A percentile compares a stretch with the other conserved stretches of the same genome.
These are phyloP conservation scores for Lota lota DNA, from an alignment of 2,113 vertebrate species.

Conservation along the genomic window DNA sequence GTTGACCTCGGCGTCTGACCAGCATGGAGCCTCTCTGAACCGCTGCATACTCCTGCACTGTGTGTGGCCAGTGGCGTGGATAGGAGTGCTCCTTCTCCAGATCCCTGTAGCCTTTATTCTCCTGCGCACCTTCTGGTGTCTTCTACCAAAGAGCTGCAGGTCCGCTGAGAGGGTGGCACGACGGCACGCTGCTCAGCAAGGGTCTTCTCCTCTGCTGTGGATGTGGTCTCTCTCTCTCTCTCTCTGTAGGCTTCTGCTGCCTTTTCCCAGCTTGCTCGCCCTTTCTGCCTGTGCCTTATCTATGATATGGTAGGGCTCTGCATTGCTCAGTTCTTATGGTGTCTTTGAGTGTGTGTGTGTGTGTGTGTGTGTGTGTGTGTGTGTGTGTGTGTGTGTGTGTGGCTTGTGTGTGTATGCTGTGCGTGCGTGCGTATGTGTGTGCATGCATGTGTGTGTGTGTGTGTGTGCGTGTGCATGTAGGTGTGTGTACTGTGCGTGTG, in stretches of 20 bases:
- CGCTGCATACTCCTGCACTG: conserved; percentile 33
- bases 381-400: conserved; percentile 17
- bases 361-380: conserved; percentile 29
- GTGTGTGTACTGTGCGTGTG: conserved; percentile 33
- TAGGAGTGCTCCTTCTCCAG: conserved; percentile 45
- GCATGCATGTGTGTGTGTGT: conserved; percentile 8
- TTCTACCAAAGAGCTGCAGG: conserved; percentile 70
- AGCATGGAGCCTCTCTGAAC: conserved; percentile 25
- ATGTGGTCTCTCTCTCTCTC: conserved; percentile 64
- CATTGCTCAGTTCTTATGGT: conserved; percentile 75
- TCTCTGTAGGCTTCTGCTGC: conserved; percentile 61
- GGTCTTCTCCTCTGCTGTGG: conserved; percentile 49
- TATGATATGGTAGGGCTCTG: conserved; percentile 81
- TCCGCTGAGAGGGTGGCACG: conserved; percentile 78
- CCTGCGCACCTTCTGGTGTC: conserved; percentile 66
- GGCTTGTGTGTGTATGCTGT: conserved; percentile 44
- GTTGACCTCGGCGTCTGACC: conserved; percentile 41
- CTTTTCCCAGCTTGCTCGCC: conserved; percentile 68
- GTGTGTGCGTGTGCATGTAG: conserved; percentile 57
- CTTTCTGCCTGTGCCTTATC: conserved; percentile 88
- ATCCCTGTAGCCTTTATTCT: conserved; percentile 69
- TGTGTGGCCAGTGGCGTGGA: conserved; percentile 59
- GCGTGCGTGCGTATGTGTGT: conserved; percentile 13
- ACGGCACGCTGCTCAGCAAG: conserved; percentile 56
- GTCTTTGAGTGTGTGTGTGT: conserved; percentile 58